phyloP scores from a whole-genome alignment of 2,113 vertebrate genomes.

The Ictidomys tridecemlineatus region DNA sequence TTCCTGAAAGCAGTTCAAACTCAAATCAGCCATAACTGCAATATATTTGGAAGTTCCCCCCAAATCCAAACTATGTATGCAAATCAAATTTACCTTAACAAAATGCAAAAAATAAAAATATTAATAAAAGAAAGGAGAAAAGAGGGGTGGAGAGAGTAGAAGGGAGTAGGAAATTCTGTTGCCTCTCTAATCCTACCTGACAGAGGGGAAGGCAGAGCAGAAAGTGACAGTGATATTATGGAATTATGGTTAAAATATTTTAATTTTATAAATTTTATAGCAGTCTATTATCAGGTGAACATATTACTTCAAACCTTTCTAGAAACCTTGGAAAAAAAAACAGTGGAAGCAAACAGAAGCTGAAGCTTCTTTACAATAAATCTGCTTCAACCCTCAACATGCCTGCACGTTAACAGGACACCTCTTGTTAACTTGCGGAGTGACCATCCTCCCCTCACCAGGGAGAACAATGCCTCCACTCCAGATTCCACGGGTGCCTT shows the following conservation, averaged over 20 bases:
- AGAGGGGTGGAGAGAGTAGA: accelerated
- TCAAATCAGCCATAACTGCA: neutral
- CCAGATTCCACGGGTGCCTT: neutral
- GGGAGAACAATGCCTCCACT: neutral
- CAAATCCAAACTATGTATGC: neutral
- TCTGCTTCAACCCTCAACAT: neutral
- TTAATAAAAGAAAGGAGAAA: neutral
- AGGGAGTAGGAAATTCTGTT: neutral
- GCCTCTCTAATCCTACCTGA: neutral
- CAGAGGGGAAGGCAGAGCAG: neutral
- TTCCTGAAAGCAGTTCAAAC: neutral
- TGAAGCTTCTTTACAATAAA: neutral
- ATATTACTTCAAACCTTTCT: neutral
- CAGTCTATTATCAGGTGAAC: neutral
- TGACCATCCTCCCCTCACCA: neutral
- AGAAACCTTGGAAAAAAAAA: neutral
- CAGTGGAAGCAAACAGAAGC: neutral
- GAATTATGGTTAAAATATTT: neutral
- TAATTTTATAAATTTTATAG: neutral
- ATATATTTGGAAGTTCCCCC: neutral
- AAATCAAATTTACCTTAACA: neutral
- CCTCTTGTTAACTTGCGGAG: neutral
- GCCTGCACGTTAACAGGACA: neutral
- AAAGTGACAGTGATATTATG: neutral
- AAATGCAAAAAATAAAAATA: neutral